Evolutionary conservation across 2,888 invertebrate species (phyloP).

Genomic region (Leptarthrus brevirostris): DNA sequence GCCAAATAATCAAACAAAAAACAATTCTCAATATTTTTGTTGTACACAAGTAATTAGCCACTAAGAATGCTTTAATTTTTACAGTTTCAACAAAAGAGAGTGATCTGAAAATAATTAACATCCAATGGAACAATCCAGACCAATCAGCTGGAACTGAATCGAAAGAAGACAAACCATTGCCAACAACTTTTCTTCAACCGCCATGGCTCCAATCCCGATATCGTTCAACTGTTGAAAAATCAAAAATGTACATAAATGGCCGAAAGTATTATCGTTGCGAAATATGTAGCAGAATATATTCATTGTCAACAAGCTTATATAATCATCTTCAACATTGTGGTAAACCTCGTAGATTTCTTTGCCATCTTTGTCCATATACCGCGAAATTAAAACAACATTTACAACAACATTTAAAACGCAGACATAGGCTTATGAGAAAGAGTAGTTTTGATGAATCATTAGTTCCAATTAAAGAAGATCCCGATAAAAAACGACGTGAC

Average conservation of each 20-base stretch:
- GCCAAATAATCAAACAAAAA: no score
- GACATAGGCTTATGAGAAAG: conserved; percentile 36
- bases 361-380: conserved; percentile 50
- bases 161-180: conserved; percentile 5
- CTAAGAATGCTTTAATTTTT: conserved; percentile 43
- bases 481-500: background rate
- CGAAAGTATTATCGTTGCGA: conserved; percentile 47
- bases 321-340: conserved; percentile 52
- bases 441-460: conserved; percentile 30
- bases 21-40: no score
- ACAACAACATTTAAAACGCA: conserved; percentile 49
- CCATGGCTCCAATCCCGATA: conserved; percentile 32
- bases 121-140: conserved; percentile 26
- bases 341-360: conserved; percentile 48
- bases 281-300: conserved; percentile 45
- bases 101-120: conserved; percentile 28
- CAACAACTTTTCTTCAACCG: conserved; percentile 22
- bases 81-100: conserved; percentile 29
- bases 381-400: conserved; percentile 52
- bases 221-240: conserved; percentile 36
- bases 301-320: conserved; percentile 47
- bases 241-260: conserved; percentile 34
- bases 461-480: background rate
- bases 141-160: background rate
- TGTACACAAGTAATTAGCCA: no score